Base-by-base conservation (phyloP, 2,797 vertebrate species). In the Chromis chromis region DNA sequence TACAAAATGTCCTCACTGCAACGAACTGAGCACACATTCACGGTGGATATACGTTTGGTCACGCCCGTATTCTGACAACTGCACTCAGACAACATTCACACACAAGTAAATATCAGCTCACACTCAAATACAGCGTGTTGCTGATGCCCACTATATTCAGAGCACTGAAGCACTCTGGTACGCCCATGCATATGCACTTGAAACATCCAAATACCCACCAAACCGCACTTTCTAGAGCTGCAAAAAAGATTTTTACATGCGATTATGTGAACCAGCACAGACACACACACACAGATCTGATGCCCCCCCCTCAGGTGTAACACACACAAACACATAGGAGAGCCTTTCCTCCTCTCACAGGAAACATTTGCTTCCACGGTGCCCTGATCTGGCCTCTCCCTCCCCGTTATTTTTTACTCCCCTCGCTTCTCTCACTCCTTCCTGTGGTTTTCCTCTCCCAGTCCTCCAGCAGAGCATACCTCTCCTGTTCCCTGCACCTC, bases 391-490 rank as follows among this genome's bases (percentile, higher is more conserved):
- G 89, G 91, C 89, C 90, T 90, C 89, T 83, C 83, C 78, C 83
- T 86, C 80, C 54, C 65, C 66, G 12, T 53, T 65, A 56, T 68
- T 68, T 79, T 78, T 69, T 65, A 59, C 58, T 28, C 72, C 57
- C 57, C 36, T 21, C 70, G 58, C 70, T 53, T 76, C 79, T 64
- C 89, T 78, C 64, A 19, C 83, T 81, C 82, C 78, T 84, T 87
- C 82, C 83, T 86, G 88, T 80, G 86, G 88, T 90, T 90, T 89
- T 91, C 88, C 84, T 93, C 83, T 86, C 82, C 84, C 84, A 83
- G 81, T 91, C 73, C 89, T 91, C 89, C 88, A 90, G 85, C 84
- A 75, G 80, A 90, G 85, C 89, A 90, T 88, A 90, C 90, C 87
- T 90, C 88, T 89, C 84, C 87, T 53, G 63, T 86, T 90, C 74